Conservation (phyloP, 2,888 invertebrate species). For the Drosophila ustulata region DNA sequence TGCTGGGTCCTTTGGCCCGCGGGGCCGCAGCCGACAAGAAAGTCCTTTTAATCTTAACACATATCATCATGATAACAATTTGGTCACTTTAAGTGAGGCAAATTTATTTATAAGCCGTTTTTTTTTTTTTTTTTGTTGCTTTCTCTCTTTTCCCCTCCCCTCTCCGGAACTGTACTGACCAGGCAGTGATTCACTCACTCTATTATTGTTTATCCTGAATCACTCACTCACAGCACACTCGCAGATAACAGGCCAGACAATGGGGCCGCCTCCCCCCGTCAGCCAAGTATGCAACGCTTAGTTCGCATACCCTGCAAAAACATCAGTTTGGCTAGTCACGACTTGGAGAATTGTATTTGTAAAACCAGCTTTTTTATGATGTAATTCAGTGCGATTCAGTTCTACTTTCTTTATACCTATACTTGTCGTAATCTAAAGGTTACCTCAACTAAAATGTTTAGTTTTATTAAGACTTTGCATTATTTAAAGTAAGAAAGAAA, state of each 20-base stretch:
- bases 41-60: constrained; percentile 84
- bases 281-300: constrained; percentile 31
- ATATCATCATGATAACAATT: constrained; percentile 84
- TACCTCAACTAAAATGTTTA: no score
- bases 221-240: constrained; percentile 34
- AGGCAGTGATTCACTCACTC: constrained; percentile 64
- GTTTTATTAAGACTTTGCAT: no score
- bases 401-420: no score
- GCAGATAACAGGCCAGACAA: constrained; percentile 35
- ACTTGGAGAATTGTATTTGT: background rate
- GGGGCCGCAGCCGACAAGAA: constrained; percentile 77
- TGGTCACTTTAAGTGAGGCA: constrained; percentile 85
- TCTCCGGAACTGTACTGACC: background rate
- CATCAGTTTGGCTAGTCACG: background rate
- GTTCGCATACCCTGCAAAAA: constrained; percentile 39
- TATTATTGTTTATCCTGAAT: constrained; percentile 62
- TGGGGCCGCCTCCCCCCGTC: constrained; percentile 6
- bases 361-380: no score
- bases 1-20: constrained; percentile 49
- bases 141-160: background rate
- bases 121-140: constrained; percentile 62
- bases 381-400: no score
- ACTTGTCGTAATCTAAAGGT: no score
- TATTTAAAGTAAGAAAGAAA: no score
- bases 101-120: constrained; percentile 84